A percentile compares a stretch with the other conserved stretches of the same genome.
phyloP scores from a whole-genome alignment of 2,888 invertebrate genomes.

The Parnassius mnemosyne region DNA sequence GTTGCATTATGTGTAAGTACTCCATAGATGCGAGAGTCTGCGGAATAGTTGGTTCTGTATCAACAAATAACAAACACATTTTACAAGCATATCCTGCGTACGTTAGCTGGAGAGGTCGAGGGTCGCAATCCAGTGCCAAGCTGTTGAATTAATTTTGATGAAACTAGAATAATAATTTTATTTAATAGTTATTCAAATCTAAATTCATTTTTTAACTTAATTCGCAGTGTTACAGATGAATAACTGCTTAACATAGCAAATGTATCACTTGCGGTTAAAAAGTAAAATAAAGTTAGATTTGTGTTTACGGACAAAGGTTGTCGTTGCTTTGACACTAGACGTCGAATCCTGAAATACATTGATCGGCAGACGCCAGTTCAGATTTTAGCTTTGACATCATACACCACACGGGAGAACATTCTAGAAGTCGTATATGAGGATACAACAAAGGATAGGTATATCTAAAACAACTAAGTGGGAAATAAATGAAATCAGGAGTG shows the following conservation, averaged over 20 bases:
- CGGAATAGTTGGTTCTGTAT: slow-evolving; percentile 77
- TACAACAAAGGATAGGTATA: slow-evolving; percentile 58
- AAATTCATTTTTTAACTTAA: no score
- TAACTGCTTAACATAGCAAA: no score
- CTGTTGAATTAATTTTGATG: background rate
- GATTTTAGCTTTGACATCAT: slow-evolving; percentile 49
- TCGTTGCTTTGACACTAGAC: slow-evolving; percentile 19
- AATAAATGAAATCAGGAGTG: slow-evolving; percentile 51
- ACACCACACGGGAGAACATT: slow-evolving; percentile 53
- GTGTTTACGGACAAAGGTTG: background rate
- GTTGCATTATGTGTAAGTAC: slow-evolving; percentile 78
- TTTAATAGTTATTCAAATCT: no score
- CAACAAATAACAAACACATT: slow-evolving; percentile 74
- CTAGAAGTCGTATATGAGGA: slow-evolving; percentile 51
- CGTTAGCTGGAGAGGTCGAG: slow-evolving; percentile 28
- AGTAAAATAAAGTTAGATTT: no score
- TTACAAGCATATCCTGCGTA: slow-evolving; percentile 64
- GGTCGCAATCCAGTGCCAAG: slow-evolving; percentile 32
- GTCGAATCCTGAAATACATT: slow-evolving; percentile 14
- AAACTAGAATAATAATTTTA: background rate
- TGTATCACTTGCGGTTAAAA: no score
- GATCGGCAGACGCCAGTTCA: slow-evolving; percentile 41
- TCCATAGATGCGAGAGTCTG: slow-evolving; percentile 77
- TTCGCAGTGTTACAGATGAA: no score
- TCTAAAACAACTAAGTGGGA: slow-evolving; percentile 52